Base-by-base conservation (phyloP, 2,888 invertebrate species). In the Drosophila flavopinicola region DNA sequence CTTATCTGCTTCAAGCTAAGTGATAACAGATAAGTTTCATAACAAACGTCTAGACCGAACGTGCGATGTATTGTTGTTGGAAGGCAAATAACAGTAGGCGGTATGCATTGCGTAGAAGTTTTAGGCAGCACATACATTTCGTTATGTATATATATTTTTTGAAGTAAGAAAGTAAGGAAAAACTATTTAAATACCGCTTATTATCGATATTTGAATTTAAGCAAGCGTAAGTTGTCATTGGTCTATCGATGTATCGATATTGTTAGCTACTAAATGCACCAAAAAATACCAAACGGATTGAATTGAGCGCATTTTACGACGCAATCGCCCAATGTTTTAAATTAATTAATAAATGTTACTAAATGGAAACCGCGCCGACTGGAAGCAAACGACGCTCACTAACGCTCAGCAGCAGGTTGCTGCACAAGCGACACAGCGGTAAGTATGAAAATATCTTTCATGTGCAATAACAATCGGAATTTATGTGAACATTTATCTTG, bases 351-450 rank as follows among this genome's bases (percentile, higher is more conserved):
- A 58, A 65, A 78, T 64, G 54, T 44, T 33, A 42, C 17, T 56
- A 49, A 42, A 90, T 90, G 90, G 89, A 88, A 39, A 77, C 61
- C 60, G 70, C 87, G 3, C 74, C 86, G 10, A 80, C 78, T 39
- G 6, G 83, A 24, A 69, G 63, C 20, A 79, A 88, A 49, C 84
- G 85, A 37, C 60, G 78, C 0, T 87, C 89, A 7, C 61, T 89
- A 17, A 88, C 90, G 13, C 63, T 90, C n/a, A 82, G 78, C 42
- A 76, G 61, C 20, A 86, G 88, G 4, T 48, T 88, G 20, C 68
- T 85, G 48, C 77, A 77, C 5, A 89, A 88, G 30, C 73, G 85
- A 0, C 85, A 85, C 44, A 87, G 76, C 60, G 86, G 89, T 89
- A 75, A 65, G 49, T 57, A 1, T 9, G 3, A 1, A n/a, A 1